Conservation (phyloP, 2,797 vertebrate genomes). For the Schizopygopsis pylzovi region DNA sequence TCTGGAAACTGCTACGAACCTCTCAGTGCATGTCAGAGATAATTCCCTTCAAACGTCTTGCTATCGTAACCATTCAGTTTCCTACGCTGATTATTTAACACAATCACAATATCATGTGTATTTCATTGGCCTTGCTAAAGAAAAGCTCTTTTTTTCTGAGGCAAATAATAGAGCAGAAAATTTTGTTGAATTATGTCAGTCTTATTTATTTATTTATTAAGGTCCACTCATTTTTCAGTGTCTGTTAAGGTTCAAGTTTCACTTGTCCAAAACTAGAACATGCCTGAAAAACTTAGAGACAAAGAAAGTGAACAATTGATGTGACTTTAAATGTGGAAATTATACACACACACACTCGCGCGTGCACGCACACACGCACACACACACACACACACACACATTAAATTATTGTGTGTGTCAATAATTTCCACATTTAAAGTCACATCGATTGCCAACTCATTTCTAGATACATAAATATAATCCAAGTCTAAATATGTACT, state of each 20-base stretch:
- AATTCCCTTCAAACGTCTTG: slow-evolving; percentile 24
- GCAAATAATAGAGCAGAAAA: background rate
- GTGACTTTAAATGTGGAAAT: background rate
- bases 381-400: too few relatives aligned
- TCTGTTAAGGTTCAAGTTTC: background rate
- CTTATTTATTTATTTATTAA: slow-evolving; percentile 12
- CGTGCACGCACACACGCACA: too few relatives aligned
- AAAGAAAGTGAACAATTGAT: background rate
- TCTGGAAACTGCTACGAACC: background rate
- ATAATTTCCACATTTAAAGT: too few relatives aligned
- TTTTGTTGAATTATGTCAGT: background rate
- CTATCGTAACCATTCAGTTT: background rate
- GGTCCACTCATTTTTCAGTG: background rate
- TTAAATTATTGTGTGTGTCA: too few relatives aligned
- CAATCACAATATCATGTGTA: slow-evolving; percentile 14
- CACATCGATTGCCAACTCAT: too few relatives aligned
- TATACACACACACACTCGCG: too few relatives aligned
- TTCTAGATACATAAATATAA: too few relatives aligned
- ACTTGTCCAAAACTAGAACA: background rate
- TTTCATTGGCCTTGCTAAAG: slow-evolving; percentile 1
- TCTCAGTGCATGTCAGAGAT: slow-evolving; percentile 27
- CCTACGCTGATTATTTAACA: slow-evolving; percentile 2
- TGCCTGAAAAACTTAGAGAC: background rate
- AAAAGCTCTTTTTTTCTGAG: background rate
- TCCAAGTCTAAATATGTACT: too few relatives aligned